phyloP scores from a whole-genome alignment of 2,113 vertebrate species.

The Nycticryphes semicollaris region DNA sequence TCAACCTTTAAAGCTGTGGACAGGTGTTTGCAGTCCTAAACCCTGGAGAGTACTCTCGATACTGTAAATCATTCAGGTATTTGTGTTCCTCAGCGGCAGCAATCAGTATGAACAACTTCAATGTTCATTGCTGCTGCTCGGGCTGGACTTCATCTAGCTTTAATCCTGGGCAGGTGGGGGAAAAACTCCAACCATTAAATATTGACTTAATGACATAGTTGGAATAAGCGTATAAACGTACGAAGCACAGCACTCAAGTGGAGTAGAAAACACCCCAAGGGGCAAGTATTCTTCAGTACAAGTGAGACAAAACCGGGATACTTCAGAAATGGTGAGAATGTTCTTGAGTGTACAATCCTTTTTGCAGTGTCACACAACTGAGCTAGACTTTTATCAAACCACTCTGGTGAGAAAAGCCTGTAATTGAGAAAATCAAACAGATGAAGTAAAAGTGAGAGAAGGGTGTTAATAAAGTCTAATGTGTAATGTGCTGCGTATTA shows the following conservation, averaged over 20 bases:
- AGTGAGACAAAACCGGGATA: constrained; percentile 75
- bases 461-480: constrained; percentile 17
- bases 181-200: constrained; percentile 61
- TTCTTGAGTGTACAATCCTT: constrained; percentile 73
- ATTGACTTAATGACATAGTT: constrained; percentile 70
- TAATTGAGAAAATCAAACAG: constrained; percentile 40
- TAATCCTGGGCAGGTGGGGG: constrained; percentile 9
- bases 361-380: constrained; percentile 78
- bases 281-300: constrained; percentile 52
- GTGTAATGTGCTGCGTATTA: background rate
- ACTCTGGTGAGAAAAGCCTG: constrained; percentile 78
- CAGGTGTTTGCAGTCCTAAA: constrained; percentile 1
- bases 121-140: constrained; percentile 42
- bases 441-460: constrained; percentile 31
- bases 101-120: constrained; percentile 66
- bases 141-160: constrained; percentile 19
- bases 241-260: constrained; percentile 65
- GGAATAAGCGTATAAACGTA: constrained; percentile 73
- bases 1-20: background rate
- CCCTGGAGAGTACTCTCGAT: background rate
- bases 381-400: constrained; percentile 75
- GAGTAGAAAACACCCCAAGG: constrained; percentile 56
- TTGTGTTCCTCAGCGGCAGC: background rate
- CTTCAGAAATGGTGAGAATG: constrained; percentile 77
- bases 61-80: constrained; percentile 51